Base-by-base conservation (phyloP, 2,797 vertebrate genomes). In the Pteronotus mesoamericanus region DNA sequence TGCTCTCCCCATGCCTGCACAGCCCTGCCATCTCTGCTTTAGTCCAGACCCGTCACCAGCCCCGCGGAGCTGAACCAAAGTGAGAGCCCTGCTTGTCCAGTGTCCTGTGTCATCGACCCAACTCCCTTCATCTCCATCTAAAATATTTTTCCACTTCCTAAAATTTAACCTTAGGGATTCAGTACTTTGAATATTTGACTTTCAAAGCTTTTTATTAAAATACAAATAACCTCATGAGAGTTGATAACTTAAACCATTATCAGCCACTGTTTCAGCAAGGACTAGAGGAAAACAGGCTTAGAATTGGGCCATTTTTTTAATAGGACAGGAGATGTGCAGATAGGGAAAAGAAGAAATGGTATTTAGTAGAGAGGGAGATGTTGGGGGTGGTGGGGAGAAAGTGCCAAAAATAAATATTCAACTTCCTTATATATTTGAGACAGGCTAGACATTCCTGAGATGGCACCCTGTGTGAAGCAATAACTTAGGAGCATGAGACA, bases 191-290 rank as follows among this genome's bases (percentile, higher is more conserved):
- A 39, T 95, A 69, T 59, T 77, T 57, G 88, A 61, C 5, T 21
- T 94, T 93, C 26, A 89, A 88, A 87, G 4, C 22, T 39, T 86
- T 90, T 84, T 39, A 89, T 87, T 84, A 66, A 68, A 87, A 77
- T 77, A 26, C 14, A 95, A 92, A 32, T 84, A 55, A 46, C 2
- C 32, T 86, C 37, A 24, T 69, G 46, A 83, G 34, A 85, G 86
- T 16, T 37, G 59, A 42, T 48, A 61, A 66, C 3, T 89, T 55
- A 86, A 91, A 74, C 34, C 71, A 88, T 71, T 61, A 57, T 22
- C 21, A 91, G 21, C 9, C 74, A 51, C n/a, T 42, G 18, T 79
- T 89, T 90, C 59, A 57, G 37, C 11, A 96, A 90, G 51, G 19
- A 68, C 34, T 46, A 86, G 4, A 29, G 26, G n/a, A 61, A 83